phyloP scores from a whole-genome alignment of 2,888 invertebrate species.

The Pecten maximus region DNA sequence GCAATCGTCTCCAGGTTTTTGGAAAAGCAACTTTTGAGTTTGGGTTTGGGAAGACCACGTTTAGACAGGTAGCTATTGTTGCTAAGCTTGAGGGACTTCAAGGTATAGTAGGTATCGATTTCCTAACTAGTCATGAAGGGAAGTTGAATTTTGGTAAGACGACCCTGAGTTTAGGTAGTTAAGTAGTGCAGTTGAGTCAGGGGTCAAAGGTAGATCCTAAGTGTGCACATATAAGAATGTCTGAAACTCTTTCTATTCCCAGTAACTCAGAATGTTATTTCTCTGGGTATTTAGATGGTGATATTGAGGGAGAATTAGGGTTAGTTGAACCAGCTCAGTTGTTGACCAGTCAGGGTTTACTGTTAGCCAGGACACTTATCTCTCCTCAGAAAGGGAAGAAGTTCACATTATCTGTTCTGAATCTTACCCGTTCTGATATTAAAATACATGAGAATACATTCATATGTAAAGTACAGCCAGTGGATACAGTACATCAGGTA shows the following conservation, averaged over 20 bases:
- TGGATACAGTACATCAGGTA: not conserved
- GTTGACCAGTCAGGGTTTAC: not conserved
- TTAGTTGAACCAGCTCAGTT: not conserved
- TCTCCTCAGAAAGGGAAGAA: not conserved
- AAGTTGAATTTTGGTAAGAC: constrained; percentile 5
- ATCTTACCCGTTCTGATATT: constrained; percentile 7
- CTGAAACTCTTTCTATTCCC: constrained; percentile 9
- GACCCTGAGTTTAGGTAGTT: not conserved
- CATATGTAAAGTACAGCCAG: not conserved
- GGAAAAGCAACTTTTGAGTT: too few species aligned
- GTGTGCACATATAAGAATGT: constrained; percentile 23
- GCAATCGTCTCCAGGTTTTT: too few species aligned
- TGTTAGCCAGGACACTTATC: constrained; percentile 35
- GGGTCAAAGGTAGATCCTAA: not conserved
- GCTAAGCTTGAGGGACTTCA: too few species aligned
- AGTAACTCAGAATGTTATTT: constrained; percentile 9
- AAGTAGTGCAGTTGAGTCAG: constrained; percentile 1
- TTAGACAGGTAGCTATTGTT: too few species aligned
- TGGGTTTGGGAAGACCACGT: too few species aligned
- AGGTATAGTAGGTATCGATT: too few species aligned
- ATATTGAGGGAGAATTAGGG: not conserved
- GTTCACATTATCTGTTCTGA: constrained; percentile 9
- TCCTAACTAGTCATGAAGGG: too few species aligned
- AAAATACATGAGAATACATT: not conserved
- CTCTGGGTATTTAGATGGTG: not conserved